phyloP scores from a whole-genome alignment of 2,797 vertebrate species.

The Microhierax caerulescens region DNA sequence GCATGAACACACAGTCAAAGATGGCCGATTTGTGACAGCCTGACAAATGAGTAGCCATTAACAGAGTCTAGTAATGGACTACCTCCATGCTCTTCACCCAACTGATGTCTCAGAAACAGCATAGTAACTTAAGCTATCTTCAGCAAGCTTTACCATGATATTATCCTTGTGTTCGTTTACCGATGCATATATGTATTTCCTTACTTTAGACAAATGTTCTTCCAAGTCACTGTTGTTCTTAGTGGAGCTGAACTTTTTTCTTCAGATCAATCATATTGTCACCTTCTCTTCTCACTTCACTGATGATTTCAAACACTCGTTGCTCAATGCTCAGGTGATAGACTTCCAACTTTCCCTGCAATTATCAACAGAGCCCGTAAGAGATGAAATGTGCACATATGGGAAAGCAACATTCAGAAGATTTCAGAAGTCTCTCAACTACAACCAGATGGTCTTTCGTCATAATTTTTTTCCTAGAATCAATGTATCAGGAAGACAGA shows the following conservation, averaged over 20 bases:
- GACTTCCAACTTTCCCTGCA: conserved; percentile 76
- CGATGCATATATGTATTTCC: background rate
- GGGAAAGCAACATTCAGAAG: background rate
- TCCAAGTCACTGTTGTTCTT: conserved; percentile 50
- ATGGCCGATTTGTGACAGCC: background rate
- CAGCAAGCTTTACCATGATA: background rate
- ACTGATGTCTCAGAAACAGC: background rate
- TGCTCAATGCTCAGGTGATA: conserved; percentile 71
- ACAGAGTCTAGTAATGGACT: background rate
- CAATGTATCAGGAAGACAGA: background rate
- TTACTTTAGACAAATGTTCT: conserved; percentile 70
- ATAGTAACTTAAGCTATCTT: background rate
- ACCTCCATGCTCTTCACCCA: background rate
- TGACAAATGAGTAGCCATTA: background rate
- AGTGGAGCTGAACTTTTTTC: conserved; percentile 73
- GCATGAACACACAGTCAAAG: background rate
- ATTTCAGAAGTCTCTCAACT: background rate
- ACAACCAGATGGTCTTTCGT: background rate
- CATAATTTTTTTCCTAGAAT: background rate
- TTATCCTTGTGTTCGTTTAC: background rate
- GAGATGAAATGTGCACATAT: background rate
- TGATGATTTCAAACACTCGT: conserved; percentile 74
- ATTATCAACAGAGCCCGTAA: background rate
- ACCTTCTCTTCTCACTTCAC: conserved; percentile 72
- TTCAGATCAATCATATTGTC: conserved; percentile 75